Evolutionary conservation across 2,113 vertebrate species (phyloP).

Genomic region (Alethe castanea): DNA sequence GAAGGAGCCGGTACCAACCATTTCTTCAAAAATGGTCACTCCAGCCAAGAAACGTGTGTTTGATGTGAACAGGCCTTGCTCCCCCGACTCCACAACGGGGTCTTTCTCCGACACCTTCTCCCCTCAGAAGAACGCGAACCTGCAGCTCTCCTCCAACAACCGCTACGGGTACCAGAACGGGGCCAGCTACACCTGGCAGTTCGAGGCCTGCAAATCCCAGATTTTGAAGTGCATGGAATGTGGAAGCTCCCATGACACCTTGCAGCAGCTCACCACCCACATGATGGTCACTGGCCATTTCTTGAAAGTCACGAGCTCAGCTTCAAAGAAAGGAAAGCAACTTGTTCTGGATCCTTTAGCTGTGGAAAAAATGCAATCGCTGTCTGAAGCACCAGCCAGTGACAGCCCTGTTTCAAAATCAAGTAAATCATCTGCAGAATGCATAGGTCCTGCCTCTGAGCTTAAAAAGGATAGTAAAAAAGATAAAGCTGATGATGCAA

Average conservation of each 20-base stretch:
- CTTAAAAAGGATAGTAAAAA: conserved; percentile 81
- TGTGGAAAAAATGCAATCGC: conserved; percentile 92
- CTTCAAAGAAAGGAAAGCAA: conserved; percentile 98
- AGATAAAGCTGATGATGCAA: conserved; percentile 73
- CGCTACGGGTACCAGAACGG: conserved; percentile 97
- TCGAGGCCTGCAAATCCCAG: conserved; percentile 98
- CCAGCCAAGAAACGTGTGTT: conserved; percentile 93
- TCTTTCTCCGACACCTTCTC: conserved; percentile 81
- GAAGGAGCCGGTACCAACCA: conserved; percentile 95
- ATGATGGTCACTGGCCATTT: conserved; percentile 99
- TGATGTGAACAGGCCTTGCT: conserved; percentile 90
- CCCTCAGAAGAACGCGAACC: conserved; percentile 76
- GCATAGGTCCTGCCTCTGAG: conserved; percentile 72
- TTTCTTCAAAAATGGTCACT: conserved; percentile 91
- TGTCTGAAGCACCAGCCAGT: conserved; percentile 79
- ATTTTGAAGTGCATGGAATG: conserved; percentile 99
- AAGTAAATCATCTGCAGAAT: conserved; percentile 79
- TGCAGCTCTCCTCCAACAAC: conserved; percentile 84
- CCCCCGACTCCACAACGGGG: conserved; percentile 93
- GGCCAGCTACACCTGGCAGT: conserved; percentile 98
- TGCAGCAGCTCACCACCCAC: conserved; percentile 96
- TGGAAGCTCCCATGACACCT: conserved; percentile 93
- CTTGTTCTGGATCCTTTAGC: conserved; percentile 91
- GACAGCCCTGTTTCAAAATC: conserved; percentile 77
- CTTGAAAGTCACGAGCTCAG: conserved; percentile 96